Evolutionary conservation across 2,113 vertebrate genomes (phyloP).

Genomic region (Laticauda laticaudata): DNA sequence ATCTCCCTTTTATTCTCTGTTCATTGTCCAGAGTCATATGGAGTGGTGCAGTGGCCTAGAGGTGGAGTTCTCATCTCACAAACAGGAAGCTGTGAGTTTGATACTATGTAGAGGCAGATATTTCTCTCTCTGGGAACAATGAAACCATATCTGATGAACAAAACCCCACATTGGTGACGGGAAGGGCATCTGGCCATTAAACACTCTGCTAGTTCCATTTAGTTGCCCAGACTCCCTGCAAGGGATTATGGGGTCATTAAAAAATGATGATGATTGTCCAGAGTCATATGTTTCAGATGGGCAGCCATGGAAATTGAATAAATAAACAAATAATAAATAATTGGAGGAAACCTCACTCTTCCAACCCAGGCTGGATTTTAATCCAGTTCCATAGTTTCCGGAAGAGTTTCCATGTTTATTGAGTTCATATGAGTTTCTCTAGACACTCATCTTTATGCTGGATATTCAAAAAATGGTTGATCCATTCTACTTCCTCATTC

Average conservation of each 20-base stretch:
- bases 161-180: no score
- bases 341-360: neutral
- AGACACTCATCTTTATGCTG: neutral
- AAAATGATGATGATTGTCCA: no score
- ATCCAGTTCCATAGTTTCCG: neutral
- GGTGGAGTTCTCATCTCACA: no score
- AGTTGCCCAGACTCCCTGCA: no score
- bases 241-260: no score
- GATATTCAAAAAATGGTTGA: neutral
- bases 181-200: no score
- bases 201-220: no score
- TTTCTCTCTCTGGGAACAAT: no score
- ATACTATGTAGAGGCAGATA: no score
- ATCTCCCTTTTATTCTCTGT: neutral
- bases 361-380: neutral
- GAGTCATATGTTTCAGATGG: neutral
- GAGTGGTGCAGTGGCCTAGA: no score
- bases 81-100: no score
- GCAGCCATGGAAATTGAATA: neutral
- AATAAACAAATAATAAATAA: neutral
- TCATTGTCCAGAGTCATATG: neutral
- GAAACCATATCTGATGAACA: no score
- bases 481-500: neutral
- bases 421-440: neutral
- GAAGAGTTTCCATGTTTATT: neutral